These are phyloP conservation scores for Colossoma macropomum DNA, from an alignment of 2,113 vertebrate genomes.

Conservation along the genomic window DNA sequence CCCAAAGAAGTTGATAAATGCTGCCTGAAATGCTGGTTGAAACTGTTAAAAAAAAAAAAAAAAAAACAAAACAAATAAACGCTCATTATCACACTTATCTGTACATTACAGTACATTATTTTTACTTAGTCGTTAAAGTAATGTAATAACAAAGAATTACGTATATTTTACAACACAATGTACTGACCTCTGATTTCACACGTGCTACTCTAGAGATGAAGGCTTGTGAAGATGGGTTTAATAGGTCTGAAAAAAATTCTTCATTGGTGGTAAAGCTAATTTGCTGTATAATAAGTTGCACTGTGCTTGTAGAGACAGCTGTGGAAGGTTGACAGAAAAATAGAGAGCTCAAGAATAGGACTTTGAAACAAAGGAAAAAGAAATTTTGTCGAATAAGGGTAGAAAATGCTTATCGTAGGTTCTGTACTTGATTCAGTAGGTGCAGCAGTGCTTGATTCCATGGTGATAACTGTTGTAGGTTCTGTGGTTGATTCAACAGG, in stretches of 20 bases:
- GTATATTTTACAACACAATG: neutral
- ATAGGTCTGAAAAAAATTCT: neutral
- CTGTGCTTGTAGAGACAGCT: neutral
- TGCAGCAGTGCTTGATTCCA: neutral
- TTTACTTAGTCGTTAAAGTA: too few species aligned
- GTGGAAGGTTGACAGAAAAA: neutral
- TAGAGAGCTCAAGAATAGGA: neutral
- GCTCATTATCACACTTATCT: neutral
- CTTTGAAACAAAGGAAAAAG: neutral
- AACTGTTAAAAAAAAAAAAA: slow-evolving; percentile 15
- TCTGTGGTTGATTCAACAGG: neutral
- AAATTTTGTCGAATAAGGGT: neutral
- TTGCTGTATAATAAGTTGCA: neutral
- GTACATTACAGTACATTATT: too few species aligned
- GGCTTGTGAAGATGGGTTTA: neutral
- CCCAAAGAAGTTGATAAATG: neutral
- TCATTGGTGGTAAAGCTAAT: slow-evolving; percentile 21
- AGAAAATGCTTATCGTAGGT: neutral
- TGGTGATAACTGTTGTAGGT: neutral
- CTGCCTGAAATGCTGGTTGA: neutral
- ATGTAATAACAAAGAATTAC: neutral
- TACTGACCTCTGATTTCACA: neutral
- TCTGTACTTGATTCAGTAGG: neutral
- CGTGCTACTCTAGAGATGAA: neutral
- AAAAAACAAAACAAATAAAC: neutral